Evolutionary conservation across 2,888 invertebrate genomes (phyloP).

Genomic region (Peribatodes rhomboidaria): DNA sequence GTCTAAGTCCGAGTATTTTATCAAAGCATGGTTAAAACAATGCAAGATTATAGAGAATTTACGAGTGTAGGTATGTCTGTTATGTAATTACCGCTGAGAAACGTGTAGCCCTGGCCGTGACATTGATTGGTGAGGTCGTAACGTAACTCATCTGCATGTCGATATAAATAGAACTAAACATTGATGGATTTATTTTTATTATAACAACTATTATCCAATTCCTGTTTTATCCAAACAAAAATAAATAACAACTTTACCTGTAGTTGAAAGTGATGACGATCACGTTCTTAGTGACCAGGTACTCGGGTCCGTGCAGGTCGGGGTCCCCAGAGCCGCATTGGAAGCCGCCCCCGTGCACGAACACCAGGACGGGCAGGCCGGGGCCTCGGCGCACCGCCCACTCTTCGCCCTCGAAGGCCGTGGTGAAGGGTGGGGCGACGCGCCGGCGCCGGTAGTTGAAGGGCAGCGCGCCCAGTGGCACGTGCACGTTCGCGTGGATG

Average conservation of each 20-base stretch:
- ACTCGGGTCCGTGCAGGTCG: conserved; percentile 75
- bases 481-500: conserved; percentile 76
- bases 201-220: not conserved
- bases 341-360: conserved; percentile 80
- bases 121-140: conserved; percentile 12
- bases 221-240: not conserved
- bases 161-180: conserved; percentile 4
- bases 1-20: too few relatives aligned
- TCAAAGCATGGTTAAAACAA: not conserved
- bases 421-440: conserved; percentile 17
- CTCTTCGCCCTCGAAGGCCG: not conserved
- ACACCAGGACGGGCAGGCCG: conserved; percentile 72
- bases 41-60: not conserved
- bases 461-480: conserved; percentile 62
- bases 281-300: conserved; percentile 68
- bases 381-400: conserved; percentile 27
- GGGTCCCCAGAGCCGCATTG: conserved; percentile 75
- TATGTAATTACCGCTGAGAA: conserved; percentile 3
- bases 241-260: conserved; percentile 59
- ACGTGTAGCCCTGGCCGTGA: conserved; percentile 22
- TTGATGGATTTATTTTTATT: not conserved
- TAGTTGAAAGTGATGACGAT: conserved; percentile 81
- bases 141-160: not conserved
- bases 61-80: not conserved
- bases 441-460: conserved; percentile 17